Evolutionary conservation across 1,140 invertebrate species (phyloP).

Genomic region (Uloborus diversus): DNA sequence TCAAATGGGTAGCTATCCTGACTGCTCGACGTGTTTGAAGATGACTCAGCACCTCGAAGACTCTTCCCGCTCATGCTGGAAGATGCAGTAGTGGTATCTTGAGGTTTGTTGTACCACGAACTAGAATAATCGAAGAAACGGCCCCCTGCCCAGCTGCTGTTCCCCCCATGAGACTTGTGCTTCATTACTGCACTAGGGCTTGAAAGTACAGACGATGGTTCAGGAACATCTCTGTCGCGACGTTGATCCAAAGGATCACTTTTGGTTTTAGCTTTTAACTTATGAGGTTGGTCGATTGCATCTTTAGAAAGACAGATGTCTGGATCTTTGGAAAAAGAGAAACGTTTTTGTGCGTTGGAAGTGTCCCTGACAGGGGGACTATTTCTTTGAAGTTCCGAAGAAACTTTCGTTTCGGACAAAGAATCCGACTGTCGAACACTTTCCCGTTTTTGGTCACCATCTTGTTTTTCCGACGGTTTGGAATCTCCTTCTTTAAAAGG

Average conservation of each 20-base stretch:
- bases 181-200: constrained; percentile 50
- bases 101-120: constrained; percentile 32
- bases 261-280: constrained; percentile 45
- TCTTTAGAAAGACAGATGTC: neutral
- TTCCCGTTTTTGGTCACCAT: neutral
- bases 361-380: constrained; percentile 45
- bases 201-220: constrained; percentile 42
- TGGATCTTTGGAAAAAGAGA: constrained; percentile 13
- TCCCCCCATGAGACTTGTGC: constrained; percentile 22
- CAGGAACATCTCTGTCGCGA: constrained; percentile 37
- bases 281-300: constrained; percentile 9
- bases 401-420: neutral
- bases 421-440: neutral
- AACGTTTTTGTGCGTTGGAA: constrained; percentile 49
- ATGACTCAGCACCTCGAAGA: constrained; percentile 9
- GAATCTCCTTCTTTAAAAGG: constrained; percentile 35
- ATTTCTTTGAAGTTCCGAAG: constrained; percentile 23
- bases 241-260: constrained; percentile 47
- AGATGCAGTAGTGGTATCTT: constrained; percentile 11
- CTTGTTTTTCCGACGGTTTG: constrained; percentile 14
- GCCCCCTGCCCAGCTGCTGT: constrained; percentile 28
- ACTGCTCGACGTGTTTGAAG: constrained; percentile 38
- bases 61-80: constrained; percentile 33
- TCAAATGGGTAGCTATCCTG: constrained; percentile 22
- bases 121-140: neutral